Evolutionary conservation across 2,797 vertebrate species (phyloP), one percentile per base, ranked within the genome.

Genomic region (Chiroxiphia lanceolata): DNA sequence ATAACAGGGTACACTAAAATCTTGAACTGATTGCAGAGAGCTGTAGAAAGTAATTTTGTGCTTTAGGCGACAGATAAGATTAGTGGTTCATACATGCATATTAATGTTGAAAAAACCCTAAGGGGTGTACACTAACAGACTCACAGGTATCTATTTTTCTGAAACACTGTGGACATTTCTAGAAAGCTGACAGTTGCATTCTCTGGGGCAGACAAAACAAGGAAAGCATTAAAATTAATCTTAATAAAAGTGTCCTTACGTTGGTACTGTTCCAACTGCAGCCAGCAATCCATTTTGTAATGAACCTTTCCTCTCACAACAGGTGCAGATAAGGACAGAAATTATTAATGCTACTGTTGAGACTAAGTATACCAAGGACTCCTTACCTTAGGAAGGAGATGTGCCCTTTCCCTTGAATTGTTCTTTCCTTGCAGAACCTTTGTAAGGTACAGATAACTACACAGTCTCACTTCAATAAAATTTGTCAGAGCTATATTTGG

Each of bases 401-500:
- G 3, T 54, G 23, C 16, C 15, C 9, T 80, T 88, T 48, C 45
- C 9, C 33, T 63, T 0, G 0, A 23, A 8, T 14, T 67, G n/a
- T 76, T 9, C 10, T 68, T 72, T 80, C 22, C 34, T 68, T 63
- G 42, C 4, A 69, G 54, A 53, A 56, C 25, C 7, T 60, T 83
- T 65, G 31, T 36, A 67, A 36, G 7, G 22, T 36, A 36, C 20
- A 29, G 34, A 21, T 16, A 61, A 29, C 25, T 67, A n/a, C 23
- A 38, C 23, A 34, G 26, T 69, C 19, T 75, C 53, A 15, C 16
- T 71, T 70, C 33, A 44, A 19, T 48, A 48, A 56, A 85, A 45
- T 17, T 34, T 69, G 12, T 8, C 23, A 80, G 31, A 0, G 0
- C 10, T 17, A 4, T 42, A 7, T 71, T 70, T 89, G 13, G n/a